A percentile compares a stretch with the other conserved stretches of the same genome.
These are phyloP conservation scores for Deilephila elpenor DNA, from an alignment of 2,888 invertebrate species.

Conservation along the genomic window DNA sequence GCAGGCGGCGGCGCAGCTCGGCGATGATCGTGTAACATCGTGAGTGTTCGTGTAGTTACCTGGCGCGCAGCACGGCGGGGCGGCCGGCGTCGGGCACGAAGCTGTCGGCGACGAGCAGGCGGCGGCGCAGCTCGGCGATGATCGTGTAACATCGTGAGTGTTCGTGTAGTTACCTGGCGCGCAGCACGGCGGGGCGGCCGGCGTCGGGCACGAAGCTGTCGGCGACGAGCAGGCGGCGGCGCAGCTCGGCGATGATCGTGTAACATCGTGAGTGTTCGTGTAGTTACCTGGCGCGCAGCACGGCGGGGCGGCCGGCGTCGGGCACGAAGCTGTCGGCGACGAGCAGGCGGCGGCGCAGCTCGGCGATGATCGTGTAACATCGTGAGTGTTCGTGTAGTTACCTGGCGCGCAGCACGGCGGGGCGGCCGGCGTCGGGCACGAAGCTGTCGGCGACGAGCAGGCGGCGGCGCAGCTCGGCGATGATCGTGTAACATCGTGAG, in stretches of 20 bases:
- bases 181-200: conserved; percentile 66
- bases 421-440: conserved; percentile 86
- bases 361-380: conserved; percentile 86
- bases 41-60: too few species aligned
- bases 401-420: conserved; percentile 55
- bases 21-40: too few species aligned
- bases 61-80: too few species aligned
- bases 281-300: conserved; percentile 44
- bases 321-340: conserved; percentile 97
- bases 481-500: conserved; percentile 66
- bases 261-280: too few species aligned
- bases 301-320: conserved; percentile 69
- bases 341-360: conserved; percentile 93
- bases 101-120: too few species aligned
- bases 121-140: too few species aligned
- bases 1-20: too few species aligned
- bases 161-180: too few species aligned
- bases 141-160: too few species aligned
- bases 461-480: conserved; percentile 94
- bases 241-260: conserved; percentile 91
- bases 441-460: conserved; percentile 95
- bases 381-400: too few species aligned
- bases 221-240: conserved; percentile 93
- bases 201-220: conserved; percentile 94
- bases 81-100: too few species aligned